Percentiles rank a stretch among this genome's conserved stretches.
phyloP scores from a whole-genome alignment of 23 tunicate genomes.

The Styela plicata region DNA sequence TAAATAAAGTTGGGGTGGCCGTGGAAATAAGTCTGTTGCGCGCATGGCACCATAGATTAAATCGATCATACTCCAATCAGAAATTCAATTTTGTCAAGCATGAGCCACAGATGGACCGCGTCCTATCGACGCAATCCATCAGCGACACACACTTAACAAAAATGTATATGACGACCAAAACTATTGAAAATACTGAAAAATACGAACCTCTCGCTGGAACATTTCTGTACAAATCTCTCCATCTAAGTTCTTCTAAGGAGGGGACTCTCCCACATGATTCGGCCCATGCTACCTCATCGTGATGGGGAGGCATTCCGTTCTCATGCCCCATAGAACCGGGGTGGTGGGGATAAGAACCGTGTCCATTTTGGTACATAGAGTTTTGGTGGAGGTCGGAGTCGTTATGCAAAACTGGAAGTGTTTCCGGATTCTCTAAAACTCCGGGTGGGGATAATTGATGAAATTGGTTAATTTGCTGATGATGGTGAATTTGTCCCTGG shows the following conservation, averaged over 20 bases:
- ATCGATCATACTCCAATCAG: no score
- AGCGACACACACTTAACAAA: no score
- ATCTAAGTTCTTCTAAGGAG: conserved; percentile 47
- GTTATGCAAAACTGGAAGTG: background rate
- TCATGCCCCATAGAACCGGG: background rate
- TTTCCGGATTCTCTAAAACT: conserved; percentile 6
- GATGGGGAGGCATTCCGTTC: conserved; percentile 5
- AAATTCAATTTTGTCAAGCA: no score
- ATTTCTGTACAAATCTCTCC: conserved; percentile 53
- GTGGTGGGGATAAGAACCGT: background rate
- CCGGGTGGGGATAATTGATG: conserved; percentile 31
- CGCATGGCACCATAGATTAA: no score
- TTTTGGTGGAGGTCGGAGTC: conserved; percentile 27
- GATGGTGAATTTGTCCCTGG: conserved; percentile 13
- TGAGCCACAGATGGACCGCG: no score
- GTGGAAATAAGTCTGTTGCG: no score
- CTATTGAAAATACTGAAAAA: no score
- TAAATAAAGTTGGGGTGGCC: no score
- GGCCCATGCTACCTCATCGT: conserved; percentile 5
- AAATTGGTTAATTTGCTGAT: conserved; percentile 2
- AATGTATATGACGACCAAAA: no score
- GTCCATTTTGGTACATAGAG: conserved; percentile 19
- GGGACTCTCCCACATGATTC: conserved; percentile 27
- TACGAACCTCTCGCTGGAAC: conserved; percentile 67
- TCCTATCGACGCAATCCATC: no score